Evolutionary conservation across 2,888 invertebrate species (phyloP).

Genomic region (Cantharis rufa): DNA sequence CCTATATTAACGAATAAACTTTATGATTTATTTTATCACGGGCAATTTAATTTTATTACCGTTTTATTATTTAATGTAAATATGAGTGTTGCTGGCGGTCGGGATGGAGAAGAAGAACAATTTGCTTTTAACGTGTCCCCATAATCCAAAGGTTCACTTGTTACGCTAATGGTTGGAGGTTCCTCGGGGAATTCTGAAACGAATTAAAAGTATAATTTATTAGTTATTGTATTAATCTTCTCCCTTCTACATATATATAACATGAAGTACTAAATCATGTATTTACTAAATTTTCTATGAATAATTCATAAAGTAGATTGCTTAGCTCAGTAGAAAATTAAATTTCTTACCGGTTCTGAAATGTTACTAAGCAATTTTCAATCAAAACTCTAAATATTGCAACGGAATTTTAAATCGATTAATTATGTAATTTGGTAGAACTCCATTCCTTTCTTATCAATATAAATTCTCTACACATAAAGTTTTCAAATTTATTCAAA

Average conservation of each 20-base stretch:
- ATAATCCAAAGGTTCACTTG: constrained; percentile 74
- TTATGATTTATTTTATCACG: constrained; percentile 1
- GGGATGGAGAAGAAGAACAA: constrained; percentile 76
- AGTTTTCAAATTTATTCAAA: background rate
- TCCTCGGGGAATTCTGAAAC: constrained; percentile 70
- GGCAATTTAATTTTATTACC: constrained; percentile 57
- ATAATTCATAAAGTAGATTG: background rate
- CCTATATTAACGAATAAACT: constrained; percentile 12
- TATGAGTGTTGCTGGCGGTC: constrained; percentile 73
- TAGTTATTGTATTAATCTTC: background rate
- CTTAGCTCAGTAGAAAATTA: background rate
- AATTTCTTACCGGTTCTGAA: background rate
- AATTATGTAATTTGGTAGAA: background rate
- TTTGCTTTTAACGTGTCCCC: constrained; percentile 77
- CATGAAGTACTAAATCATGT: background rate
- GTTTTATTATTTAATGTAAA: constrained; percentile 78
- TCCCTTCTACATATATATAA: background rate
- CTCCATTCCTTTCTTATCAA: background rate
- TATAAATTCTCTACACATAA: background rate
- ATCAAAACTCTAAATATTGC: background rate
- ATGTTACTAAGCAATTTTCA: background rate
- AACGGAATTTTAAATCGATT: background rate
- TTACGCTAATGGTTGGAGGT: constrained; percentile 70
- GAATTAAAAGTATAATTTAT: constrained; percentile 18
- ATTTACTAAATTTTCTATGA: constrained; percentile 2